Conservation (phyloP, 2,797 vertebrate genomes). For the Silurus lanzhouensis region DNA sequence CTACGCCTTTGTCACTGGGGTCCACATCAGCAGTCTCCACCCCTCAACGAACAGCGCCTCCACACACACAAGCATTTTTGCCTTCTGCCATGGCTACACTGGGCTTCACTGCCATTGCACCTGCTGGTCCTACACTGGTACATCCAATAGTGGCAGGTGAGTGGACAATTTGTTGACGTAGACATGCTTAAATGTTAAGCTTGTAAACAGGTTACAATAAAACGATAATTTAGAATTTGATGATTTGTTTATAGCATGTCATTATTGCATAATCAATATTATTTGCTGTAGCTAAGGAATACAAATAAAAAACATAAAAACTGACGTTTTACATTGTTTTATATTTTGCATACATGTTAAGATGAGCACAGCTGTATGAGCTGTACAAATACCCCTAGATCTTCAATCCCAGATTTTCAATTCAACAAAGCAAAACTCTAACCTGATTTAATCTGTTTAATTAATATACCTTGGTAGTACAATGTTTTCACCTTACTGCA, state of each 20-base stretch:
- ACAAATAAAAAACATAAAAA: not conserved
- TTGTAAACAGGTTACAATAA: not conserved
- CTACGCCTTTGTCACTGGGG: slow-evolving; percentile 67
- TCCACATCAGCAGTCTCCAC: slow-evolving; percentile 66
- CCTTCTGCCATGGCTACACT: slow-evolving; percentile 75
- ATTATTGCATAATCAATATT: not conserved
- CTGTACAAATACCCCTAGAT: not conserved
- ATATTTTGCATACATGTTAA: not conserved
- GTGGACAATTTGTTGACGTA: not conserved
- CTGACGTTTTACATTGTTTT: not conserved
- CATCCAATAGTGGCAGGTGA: slow-evolving; percentile 81
- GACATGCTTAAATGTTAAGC: not conserved
- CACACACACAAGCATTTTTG: slow-evolving; percentile 70
- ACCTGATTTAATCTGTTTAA: no score
- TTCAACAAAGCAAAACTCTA: not conserved
- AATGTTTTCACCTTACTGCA: no score
- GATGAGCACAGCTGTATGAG: not conserved
- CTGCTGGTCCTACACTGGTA: slow-evolving; percentile 78
- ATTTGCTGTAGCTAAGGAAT: not conserved
- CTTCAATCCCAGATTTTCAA: not conserved
- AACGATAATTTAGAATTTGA: not conserved
- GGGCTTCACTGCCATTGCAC: slow-evolving; percentile 83
- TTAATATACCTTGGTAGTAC: no score
- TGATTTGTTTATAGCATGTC: not conserved
- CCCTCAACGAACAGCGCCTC: slow-evolving; percentile 67